Evolutionary conservation across 2,888 invertebrate species (phyloP).

Genomic region (Suillia variegata): DNA sequence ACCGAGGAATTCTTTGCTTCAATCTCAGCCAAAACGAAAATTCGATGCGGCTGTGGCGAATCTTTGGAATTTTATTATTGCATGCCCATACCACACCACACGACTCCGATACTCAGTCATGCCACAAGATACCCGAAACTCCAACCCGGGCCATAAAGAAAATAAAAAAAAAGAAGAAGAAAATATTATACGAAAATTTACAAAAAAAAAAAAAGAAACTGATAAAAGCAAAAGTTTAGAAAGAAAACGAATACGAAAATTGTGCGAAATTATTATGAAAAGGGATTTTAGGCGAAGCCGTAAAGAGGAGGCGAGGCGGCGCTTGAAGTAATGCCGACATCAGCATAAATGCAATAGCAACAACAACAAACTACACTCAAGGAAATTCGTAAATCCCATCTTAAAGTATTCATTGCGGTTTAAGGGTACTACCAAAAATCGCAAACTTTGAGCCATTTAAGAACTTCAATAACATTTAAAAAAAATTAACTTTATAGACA

Average conservation of each 20-base stretch:
- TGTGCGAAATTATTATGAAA: not conserved
- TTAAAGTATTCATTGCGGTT: too few relatives aligned
- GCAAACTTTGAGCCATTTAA: too few relatives aligned
- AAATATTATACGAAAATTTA: not conserved
- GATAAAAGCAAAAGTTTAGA: constrained; percentile 13
- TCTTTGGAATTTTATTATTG: constrained; percentile 24
- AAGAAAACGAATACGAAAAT: constrained; percentile 4
- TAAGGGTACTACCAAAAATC: too few relatives aligned
- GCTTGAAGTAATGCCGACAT: not conserved
- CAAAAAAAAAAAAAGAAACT: not conserved
- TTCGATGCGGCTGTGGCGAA: constrained; percentile 3
- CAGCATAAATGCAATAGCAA: not conserved
- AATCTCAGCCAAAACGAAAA: constrained; percentile 4
- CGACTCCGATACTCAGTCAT: not conserved
- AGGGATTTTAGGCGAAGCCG: too few relatives aligned
- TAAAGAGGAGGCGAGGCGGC: too few relatives aligned
- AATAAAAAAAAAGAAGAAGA: not conserved
- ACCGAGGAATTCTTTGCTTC: constrained; percentile 10
- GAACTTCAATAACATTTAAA: too few relatives aligned
- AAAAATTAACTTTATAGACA: too few relatives aligned
- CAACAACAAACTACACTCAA: not conserved
- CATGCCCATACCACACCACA: not conserved
- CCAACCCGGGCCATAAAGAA: not conserved
- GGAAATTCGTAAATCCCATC: too few relatives aligned
- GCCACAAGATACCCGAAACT: not conserved